A percentile compares a stretch with the other conserved stretches of the same genome.
Conservation (phyloP, 2,797 vertebrate genomes). For the Chanos chanos region DNA sequence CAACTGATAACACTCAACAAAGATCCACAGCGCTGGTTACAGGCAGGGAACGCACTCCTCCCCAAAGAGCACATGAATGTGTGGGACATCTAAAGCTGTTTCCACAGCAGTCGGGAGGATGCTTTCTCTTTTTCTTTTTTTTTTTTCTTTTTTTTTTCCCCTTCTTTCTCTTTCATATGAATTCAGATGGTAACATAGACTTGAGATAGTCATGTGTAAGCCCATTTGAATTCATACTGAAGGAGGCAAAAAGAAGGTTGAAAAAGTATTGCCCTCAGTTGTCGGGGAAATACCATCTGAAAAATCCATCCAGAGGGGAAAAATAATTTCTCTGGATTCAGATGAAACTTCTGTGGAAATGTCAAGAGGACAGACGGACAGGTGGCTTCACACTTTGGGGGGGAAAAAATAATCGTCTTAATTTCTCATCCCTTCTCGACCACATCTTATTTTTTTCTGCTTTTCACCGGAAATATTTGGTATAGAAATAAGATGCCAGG, state of each 20-base stretch:
- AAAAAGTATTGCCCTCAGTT: constrained; percentile 12
- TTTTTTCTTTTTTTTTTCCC: too few relatives aligned
- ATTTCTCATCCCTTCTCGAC: constrained; percentile 25
- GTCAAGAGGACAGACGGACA: constrained; percentile 15
- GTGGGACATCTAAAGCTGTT: constrained; percentile 3
- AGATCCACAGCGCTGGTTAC: constrained; percentile 10
- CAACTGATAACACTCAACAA: constrained; percentile 23
- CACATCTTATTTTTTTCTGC: constrained; percentile 2
- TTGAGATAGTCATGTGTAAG: constrained; percentile 11
- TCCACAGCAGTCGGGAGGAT: constrained; percentile 6
- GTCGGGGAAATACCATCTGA: background rate
- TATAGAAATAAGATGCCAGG: constrained; percentile 20
- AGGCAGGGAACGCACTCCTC: constrained; percentile 22
- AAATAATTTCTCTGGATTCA: constrained; percentile 30
- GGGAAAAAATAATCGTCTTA: constrained; percentile 49
- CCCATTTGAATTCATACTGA: constrained; percentile 34
- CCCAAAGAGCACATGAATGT: constrained; percentile 18
- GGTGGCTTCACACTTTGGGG: constrained; percentile 33
- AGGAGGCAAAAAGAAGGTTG: background rate
- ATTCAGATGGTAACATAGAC: constrained; percentile 17
- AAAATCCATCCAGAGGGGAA: constrained; percentile 33
- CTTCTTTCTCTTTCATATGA: too few relatives aligned
- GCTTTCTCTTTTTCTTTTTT: background rate
- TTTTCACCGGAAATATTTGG: constrained; percentile 22
- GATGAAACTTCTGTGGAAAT: constrained; percentile 28